phyloP scores from a whole-genome alignment of 2,888 invertebrate genomes.

The Onchidella celtica region DNA sequence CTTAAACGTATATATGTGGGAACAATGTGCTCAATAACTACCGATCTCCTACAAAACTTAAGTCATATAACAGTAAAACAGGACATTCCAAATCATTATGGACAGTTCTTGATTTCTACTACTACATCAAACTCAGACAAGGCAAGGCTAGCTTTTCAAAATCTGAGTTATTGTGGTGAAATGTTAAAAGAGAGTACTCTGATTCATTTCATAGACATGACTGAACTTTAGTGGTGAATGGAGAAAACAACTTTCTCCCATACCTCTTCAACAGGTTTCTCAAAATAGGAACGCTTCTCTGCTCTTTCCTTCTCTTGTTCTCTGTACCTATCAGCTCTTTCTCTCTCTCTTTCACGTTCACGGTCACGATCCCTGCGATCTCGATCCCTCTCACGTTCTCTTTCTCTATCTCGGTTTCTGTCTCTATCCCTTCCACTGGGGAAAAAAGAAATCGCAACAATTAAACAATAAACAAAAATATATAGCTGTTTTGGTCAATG shows the following conservation, averaged over 20 bases:
- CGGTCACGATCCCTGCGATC: slow-evolving; percentile 48
- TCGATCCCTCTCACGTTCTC: slow-evolving; percentile 51
- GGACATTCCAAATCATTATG: no score
- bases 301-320: slow-evolving; percentile 43
- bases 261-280: slow-evolving; percentile 84
- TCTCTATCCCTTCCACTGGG: slow-evolving; percentile 42
- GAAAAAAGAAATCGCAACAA: background rate
- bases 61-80: no score
- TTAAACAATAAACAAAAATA: slow-evolving; percentile 1
- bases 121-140: no score
- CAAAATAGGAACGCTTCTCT: slow-evolving; percentile 80
- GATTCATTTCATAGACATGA: no score
- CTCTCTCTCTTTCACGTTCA: slow-evolving; percentile 47
- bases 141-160: no score
- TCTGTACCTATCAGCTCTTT: slow-evolving; percentile 45
- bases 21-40: no score
- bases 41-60: no score
- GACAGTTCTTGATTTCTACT: no score
- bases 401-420: slow-evolving; percentile 38
- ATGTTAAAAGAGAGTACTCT: no score
- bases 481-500: background rate
- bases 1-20: background rate
- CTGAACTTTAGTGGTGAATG: no score
- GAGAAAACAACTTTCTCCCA: no score
- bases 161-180: no score